Evolutionary conservation across 2,113 vertebrate species (phyloP).

Genomic region (Prunella himalayana): DNA sequence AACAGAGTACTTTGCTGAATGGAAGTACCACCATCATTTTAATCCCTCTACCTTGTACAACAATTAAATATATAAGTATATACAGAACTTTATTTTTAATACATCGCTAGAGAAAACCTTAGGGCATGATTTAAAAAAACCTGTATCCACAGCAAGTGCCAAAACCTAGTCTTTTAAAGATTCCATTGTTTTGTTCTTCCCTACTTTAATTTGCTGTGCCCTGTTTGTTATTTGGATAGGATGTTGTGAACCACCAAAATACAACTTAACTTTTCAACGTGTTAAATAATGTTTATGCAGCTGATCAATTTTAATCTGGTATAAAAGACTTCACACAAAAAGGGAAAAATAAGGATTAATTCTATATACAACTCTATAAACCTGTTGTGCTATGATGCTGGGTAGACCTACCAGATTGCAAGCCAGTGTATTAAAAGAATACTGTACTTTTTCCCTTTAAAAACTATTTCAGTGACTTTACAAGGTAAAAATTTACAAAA

Average conservation of each 20-base stretch:
- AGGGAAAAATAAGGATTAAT: constrained; percentile 73
- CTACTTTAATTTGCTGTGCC: constrained; percentile 42
- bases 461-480: constrained; percentile 97
- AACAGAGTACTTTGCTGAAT: constrained; percentile 47
- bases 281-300: constrained; percentile 78
- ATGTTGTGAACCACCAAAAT: constrained; percentile 81
- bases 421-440: constrained; percentile 97
- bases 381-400: constrained; percentile 80
- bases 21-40: constrained; percentile 72
- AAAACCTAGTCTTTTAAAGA: not conserved
- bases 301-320: constrained; percentile 73
- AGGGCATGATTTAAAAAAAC: constrained; percentile 82
- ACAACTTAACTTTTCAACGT: constrained; percentile 81
- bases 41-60: constrained; percentile 74
- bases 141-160: constrained; percentile 72
- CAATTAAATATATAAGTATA: constrained; percentile 80
- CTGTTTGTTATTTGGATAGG: constrained; percentile 63
- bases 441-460: constrained; percentile 91
- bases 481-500: constrained; percentile 99
- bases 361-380: constrained; percentile 84
- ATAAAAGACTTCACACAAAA: constrained; percentile 77
- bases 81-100: constrained; percentile 83
- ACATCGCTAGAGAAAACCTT: constrained; percentile 73
- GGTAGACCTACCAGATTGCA: constrained; percentile 87
- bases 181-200: constrained; percentile 38